Evolutionary conservation across 2,797 vertebrate genomes (phyloP), one percentile per base, ranked within the genome.

Genomic region (Fundulus diaphanus): DNA sequence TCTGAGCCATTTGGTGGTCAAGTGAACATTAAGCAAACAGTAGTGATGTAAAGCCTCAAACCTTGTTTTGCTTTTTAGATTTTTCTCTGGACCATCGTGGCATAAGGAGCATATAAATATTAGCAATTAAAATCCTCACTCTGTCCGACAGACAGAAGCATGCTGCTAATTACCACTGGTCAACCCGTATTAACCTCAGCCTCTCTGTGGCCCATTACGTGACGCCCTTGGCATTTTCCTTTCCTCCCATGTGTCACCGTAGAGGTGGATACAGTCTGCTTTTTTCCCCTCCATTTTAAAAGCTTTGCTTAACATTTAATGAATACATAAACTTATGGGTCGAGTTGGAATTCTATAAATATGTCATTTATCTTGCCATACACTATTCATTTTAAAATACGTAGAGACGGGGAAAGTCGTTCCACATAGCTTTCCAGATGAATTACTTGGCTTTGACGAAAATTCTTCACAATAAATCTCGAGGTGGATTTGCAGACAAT

Each of bases 271-370:
- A 85, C 73, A 72, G 59, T 57, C 63, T 65, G 59, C 85, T 83
- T 86, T 78, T 80, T 85, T 86, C 77, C 76, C 67, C 82, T 67
- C 69, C 70, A n/a, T n/a, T n/a, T 48, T 81, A 68, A 79, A 85
- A 80, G 51, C 67, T 56, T 72, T 3, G 56, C 70, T 59, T 72
- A 33, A 35, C n/a, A 76, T 91, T 82, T 90, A 90, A 89, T 86
- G 85, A 92, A 84, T 78, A 37, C 85, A 86, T 88, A 87, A 89
- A 87, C 77, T 76, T 80, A 87, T 87, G 87, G 86, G 90, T 73
- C 52, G 59, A 73, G n/a, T 69, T 90, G 77, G 54, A 72, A 52
- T 72, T 84, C 87, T 71, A 85, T 92, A 90, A 90, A 93, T 85
- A 82, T 44, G 81, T 85, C 88, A 77, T 77, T 69, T 70, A 68